Evolutionary conservation across 2,888 invertebrate genomes (phyloP), one percentile per base, ranked within the genome.

Genomic region (Drosophila parthenogenetica): DNA sequence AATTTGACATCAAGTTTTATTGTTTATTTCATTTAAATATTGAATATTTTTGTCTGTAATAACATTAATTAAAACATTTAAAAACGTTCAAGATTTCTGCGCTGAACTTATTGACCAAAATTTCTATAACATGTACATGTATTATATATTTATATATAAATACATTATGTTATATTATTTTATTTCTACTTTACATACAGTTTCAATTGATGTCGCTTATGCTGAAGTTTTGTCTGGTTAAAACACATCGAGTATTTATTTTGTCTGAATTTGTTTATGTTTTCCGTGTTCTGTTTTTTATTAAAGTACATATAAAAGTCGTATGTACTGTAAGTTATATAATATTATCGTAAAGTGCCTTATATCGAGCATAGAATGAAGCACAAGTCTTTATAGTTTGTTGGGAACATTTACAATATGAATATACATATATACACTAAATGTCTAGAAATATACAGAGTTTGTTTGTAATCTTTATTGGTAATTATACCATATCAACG

Each of bases 371-470:
- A 80, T 71, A 85, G 83, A 85, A 83, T 81, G 81, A 83, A 85
- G 85, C 85, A 88, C 78, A 85, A 85, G 88, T 85, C 88, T 85
- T 86, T 88, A 85, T 80, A 85, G 84, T 86, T 87, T 87, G 60
- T 77, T 71, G 82, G 71, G 79, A 83, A 85, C 85, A 81, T 86
- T 75, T 77, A 79, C 77, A 80, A 80, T 69, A 64, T 58, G 59
- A 45, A 55, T 55, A 60, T 85, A 79, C 75, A 83, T 81, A 83
- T 68, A 73, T 71, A 81, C 60, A 76, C 22, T 71, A 63, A 53
- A 69, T 61, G 60, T 32, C 46, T 46, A 42, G 46, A 72, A 73
- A 77, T 80, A 40, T 81, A 80, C 87, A 86, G 49, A 69, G 59
- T 61, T 73, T 35, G 5, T 11, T 39, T 42, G 11, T 51, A 46